Evolutionary conservation across 2,113 vertebrate species (phyloP).

Genomic region (Sinocyclocheilus anshuiensis): DNA sequence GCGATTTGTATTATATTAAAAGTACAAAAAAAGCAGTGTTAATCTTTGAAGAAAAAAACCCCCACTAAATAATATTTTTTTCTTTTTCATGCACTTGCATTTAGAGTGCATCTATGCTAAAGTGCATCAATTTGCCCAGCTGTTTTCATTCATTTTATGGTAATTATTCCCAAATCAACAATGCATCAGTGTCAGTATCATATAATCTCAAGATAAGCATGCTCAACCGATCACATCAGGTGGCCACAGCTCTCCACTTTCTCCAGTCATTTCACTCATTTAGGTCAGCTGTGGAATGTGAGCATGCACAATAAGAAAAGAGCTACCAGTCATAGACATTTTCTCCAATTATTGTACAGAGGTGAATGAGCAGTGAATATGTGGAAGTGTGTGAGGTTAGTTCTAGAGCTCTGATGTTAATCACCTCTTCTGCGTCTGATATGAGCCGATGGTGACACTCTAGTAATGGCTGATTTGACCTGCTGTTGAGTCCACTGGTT

Average conservation of each 20-base stretch:
- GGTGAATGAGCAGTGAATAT: background rate
- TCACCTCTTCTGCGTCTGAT: slow-evolving; percentile 12
- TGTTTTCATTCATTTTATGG: slow-evolving; percentile 7
- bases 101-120: background rate
- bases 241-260: background rate
- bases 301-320: background rate
- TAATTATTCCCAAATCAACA: background rate
- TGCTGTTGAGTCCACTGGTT: background rate
- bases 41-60: background rate
- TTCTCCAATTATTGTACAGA: slow-evolving; percentile 22
- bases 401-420: slow-evolving; percentile 9
- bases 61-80: background rate
- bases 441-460: slow-evolving; percentile 10
- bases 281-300: background rate
- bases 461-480: slow-evolving; percentile 10
- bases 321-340: background rate
- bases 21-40: too few species aligned
- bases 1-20: too few species aligned
- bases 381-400: background rate
- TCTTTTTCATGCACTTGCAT: background rate
- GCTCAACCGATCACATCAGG: background rate
- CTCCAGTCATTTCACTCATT: background rate
- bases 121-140: background rate
- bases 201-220: background rate
- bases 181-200: slow-evolving; percentile 1